These are phyloP conservation scores for Camarhynchus parvulus DNA, from an alignment of 2,113 vertebrate species.

Conservation along the genomic window DNA sequence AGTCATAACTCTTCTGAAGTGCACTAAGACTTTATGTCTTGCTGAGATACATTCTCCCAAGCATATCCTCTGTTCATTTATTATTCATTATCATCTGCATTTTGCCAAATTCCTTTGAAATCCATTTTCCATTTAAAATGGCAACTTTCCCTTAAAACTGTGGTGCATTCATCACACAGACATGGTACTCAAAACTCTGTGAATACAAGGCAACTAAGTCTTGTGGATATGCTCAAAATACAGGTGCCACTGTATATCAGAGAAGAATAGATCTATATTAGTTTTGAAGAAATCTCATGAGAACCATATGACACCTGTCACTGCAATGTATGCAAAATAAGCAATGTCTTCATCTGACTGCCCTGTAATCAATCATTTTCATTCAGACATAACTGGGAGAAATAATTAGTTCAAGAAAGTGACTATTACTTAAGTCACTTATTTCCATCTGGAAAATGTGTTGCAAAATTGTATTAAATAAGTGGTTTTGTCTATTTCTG, in stretches of 20 bases:
- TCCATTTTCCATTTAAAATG: constrained; percentile 25
- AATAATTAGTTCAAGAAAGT: background rate
- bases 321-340: background rate
- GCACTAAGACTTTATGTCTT: constrained; percentile 31
- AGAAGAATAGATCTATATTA: background rate
- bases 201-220: background rate
- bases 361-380: background rate
- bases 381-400: background rate
- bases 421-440: background rate
- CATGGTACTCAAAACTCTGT: background rate
- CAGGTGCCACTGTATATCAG: background rate
- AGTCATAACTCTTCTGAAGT: constrained; percentile 51
- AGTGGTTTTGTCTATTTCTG: background rate
- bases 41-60: constrained; percentile 38
- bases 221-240: background rate
- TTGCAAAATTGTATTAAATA: background rate
- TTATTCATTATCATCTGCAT: constrained; percentile 64
- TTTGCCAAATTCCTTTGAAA: constrained; percentile 56
- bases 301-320: background rate
- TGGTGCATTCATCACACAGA: background rate
- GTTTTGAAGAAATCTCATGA: background rate
- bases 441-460: background rate
- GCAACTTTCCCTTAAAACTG: background rate
- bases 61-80: constrained; percentile 37
- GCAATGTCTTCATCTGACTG: background rate